A percentile compares a stretch with the other conserved stretches of the same genome.
phyloP scores from a whole-genome alignment of 2,113 vertebrate genomes.

The Rhinolophus ferrumequinum region DNA sequence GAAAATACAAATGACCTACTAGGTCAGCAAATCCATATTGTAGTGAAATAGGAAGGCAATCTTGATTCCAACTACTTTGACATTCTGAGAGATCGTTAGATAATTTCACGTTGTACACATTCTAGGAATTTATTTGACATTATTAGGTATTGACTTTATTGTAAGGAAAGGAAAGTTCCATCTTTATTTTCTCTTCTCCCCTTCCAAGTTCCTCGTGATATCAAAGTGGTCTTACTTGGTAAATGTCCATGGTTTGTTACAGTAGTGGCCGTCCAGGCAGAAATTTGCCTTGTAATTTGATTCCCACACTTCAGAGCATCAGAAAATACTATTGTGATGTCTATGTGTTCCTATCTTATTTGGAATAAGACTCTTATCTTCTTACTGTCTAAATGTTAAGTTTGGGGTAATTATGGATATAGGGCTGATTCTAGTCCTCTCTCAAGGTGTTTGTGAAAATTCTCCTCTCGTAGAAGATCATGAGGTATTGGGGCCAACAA shows the following conservation, averaged over 20 bases:
- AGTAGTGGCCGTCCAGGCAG: neutral
- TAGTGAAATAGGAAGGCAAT: neutral
- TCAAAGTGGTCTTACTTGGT: neutral
- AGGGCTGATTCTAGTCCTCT: neutral
- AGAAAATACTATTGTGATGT: neutral
- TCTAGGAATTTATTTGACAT: neutral
- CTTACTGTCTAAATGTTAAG: neutral
- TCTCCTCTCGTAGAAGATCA: neutral
- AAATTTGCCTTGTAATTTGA: neutral
- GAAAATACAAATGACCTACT: neutral
- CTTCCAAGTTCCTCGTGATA: neutral
- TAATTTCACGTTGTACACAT: neutral
- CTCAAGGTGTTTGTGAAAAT: neutral
- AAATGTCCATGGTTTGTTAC: neutral
- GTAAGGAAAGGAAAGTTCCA: neutral
- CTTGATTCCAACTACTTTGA: neutral
- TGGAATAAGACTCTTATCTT: neutral
- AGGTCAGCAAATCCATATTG: neutral
- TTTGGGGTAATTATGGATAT: neutral
- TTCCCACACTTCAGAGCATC: neutral
- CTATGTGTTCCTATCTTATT: neutral
- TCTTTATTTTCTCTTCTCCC: slow-evolving; percentile 25
- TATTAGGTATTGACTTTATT: neutral
- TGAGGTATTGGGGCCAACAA: neutral
- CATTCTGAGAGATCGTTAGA: neutral